phyloP scores from a whole-genome alignment of 30 jellyfish, hydroid and myxozoan species.

The Phacellophora camtschatica region DNA sequence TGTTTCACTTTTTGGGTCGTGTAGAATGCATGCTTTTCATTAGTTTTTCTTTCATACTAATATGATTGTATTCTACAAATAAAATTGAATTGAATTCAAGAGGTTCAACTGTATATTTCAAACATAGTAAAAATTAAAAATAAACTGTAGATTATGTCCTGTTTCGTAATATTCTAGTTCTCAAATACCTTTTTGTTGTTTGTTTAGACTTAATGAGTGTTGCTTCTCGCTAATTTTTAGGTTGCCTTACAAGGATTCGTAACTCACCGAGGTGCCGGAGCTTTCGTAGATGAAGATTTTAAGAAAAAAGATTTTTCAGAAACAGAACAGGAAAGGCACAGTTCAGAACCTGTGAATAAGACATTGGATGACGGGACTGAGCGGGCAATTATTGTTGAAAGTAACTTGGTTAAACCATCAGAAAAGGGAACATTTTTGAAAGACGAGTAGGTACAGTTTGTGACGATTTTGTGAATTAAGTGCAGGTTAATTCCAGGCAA shows the following conservation, averaged over 20 bases:
- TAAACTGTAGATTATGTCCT: too few relatives aligned
- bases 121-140: too few relatives aligned
- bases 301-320: constrained; percentile 11
- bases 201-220: too few relatives aligned
- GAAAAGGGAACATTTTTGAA: constrained; percentile 50
- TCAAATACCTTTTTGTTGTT: too few relatives aligned
- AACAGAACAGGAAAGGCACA: neutral
- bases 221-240: neutral
- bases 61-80: too few relatives aligned
- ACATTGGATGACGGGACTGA: constrained; percentile 60
- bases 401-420: constrained; percentile 87
- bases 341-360: constrained; percentile 73
- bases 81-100: too few relatives aligned
- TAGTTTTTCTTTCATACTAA: too few relatives aligned
- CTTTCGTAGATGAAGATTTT: constrained; percentile 86
- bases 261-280: constrained; percentile 96
- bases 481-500: too few relatives aligned
- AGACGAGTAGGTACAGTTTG: constrained; percentile 2
- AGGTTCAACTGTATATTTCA: too few relatives aligned
- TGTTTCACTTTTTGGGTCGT: too few relatives aligned
- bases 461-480: neutral
- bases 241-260: constrained; percentile 45
- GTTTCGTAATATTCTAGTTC: too few relatives aligned
- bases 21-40: too few relatives aligned
- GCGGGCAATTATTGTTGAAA: constrained; percentile 81